Percentiles rank a stretch among this genome's conserved stretches.
Evolutionary conservation across 2,797 vertebrate species (phyloP).

Genomic region (Myiotriccus ornatus): DNA sequence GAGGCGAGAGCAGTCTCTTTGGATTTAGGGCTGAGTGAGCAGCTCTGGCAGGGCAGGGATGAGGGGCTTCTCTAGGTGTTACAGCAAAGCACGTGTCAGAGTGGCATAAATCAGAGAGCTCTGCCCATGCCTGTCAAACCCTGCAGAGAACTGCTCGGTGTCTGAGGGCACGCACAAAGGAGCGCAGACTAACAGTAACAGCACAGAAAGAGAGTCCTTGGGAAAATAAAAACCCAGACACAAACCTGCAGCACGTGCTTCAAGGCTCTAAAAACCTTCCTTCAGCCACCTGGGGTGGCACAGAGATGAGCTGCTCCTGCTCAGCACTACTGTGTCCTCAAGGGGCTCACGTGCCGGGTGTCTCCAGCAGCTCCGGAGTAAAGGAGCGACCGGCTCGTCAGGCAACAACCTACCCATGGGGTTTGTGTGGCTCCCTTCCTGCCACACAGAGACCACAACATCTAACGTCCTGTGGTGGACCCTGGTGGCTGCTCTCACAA

Average conservation of each 20-base stretch:
- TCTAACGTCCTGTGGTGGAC: background rate
- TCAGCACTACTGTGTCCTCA: background rate
- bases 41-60: constrained; percentile 44
- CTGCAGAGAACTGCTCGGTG: background rate
- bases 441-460: background rate
- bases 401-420: rapidly evolving
- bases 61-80: constrained; percentile 1
- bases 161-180: background rate
- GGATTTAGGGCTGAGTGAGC: constrained; percentile 46
- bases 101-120: constrained; percentile 32
- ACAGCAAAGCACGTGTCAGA: constrained; percentile 8
- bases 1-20: constrained; percentile 32
- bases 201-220: background rate
- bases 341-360: rapidly evolving
- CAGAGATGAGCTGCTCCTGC: background rate
- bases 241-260: background rate
- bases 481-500: background rate
- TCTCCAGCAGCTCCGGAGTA: background rate
- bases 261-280: background rate
- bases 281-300: background rate
- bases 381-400: rapidly evolving
- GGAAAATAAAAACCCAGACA: background rate
- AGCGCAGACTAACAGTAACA: background rate
- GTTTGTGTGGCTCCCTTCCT: background rate
- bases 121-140: background rate